A percentile compares a stretch with the other conserved stretches of the same genome.
Conservation (phyloP, 2,888 invertebrate genomes). For the Pycnomerus fuliginosus region DNA sequence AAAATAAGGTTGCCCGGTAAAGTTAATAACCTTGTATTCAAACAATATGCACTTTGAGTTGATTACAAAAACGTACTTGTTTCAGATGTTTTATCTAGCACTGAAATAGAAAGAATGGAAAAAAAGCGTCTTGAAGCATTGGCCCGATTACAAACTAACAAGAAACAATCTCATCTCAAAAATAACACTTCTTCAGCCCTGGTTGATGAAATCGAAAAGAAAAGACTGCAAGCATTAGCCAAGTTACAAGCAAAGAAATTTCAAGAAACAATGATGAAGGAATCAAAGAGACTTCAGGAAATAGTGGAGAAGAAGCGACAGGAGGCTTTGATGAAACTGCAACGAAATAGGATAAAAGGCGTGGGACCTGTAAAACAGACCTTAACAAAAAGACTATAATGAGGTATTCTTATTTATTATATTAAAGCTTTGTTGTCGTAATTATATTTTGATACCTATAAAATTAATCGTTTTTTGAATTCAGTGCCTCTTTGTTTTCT, state of each 20-base stretch:
- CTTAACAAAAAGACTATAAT: conserved; percentile 28
- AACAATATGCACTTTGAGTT: too few species aligned
- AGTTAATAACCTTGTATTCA: too few species aligned
- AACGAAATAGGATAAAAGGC: conserved; percentile 40
- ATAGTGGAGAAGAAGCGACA: conserved; percentile 47
- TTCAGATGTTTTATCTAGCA: too few species aligned
- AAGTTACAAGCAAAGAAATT: conserved; percentile 41
- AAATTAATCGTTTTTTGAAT: conserved; percentile 3
- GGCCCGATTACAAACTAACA: conserved; percentile 60
- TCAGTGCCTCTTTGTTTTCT: conserved; percentile 4
- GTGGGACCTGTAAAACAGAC: conserved; percentile 30
- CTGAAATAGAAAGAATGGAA: conserved; percentile 66
- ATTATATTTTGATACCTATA: conserved; percentile 1
- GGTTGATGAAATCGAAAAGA: conserved; percentile 54
- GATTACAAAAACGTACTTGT: too few species aligned
- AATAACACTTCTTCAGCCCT: conserved; percentile 32
- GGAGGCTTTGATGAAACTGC: conserved; percentile 46
- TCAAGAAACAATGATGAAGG: conserved; percentile 50
- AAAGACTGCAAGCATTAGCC: conserved; percentile 52
- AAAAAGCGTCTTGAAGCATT: conserved; percentile 61
- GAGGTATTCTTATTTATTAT: neutral
- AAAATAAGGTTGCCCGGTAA: too few species aligned
- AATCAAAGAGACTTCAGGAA: conserved; percentile 46
- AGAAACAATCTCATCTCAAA: conserved; percentile 29
- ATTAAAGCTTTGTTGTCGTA: neutral